Conservation (phyloP, 2,113 vertebrate genomes). For the Halcyon malimbica region DNA sequence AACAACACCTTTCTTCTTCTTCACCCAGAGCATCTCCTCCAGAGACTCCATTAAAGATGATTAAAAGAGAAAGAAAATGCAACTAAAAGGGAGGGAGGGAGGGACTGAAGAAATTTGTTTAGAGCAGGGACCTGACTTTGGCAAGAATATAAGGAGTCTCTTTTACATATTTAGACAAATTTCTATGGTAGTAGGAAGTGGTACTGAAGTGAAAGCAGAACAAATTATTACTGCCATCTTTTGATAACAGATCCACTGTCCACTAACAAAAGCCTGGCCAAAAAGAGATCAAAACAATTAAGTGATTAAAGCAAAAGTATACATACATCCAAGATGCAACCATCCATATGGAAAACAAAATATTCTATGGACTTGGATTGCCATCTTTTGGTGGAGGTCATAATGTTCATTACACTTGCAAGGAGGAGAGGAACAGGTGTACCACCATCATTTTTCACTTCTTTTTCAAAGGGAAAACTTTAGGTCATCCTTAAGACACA, state of each 20-base stretch:
- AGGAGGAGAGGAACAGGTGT: background rate
- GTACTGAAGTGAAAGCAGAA: background rate
- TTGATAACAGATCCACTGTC: background rate
- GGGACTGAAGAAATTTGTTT: background rate
- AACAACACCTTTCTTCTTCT: background rate
- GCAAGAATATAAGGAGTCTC: background rate
- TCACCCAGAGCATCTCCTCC: background rate
- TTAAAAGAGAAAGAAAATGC: background rate
- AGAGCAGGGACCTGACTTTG: background rate
- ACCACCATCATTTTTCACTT: background rate
- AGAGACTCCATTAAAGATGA: background rate
- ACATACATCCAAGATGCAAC: background rate
- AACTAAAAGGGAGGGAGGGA: background rate
- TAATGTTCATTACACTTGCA: background rate
- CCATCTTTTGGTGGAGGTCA: conserved; percentile 21
- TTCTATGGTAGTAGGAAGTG: background rate
- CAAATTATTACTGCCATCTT: background rate
- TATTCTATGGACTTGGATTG: background rate
- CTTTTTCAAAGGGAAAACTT: background rate
- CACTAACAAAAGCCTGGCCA: background rate
- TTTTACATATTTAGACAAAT: background rate
- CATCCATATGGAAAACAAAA: background rate
- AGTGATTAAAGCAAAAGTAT: background rate
- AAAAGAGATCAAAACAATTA: background rate
- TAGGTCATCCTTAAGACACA: background rate